Evolutionary conservation across 2,888 invertebrate genomes (phyloP), one percentile per base, ranked within the genome.

Genomic region (Heliconius ethilla): DNA sequence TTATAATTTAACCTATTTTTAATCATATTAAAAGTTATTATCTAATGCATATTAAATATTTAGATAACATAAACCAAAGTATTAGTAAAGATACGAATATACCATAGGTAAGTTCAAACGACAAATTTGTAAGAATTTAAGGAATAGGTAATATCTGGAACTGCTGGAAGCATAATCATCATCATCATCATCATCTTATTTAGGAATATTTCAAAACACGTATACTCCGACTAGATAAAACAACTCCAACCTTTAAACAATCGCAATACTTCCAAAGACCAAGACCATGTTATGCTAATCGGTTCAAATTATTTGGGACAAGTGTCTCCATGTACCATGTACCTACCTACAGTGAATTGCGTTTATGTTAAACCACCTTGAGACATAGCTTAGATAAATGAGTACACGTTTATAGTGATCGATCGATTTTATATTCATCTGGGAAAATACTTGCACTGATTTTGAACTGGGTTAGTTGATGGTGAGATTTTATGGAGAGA

Each of bases 211-310:
- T 33, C 59, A 9, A 59, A 29, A 63, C 37, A 74, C 7, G 40
- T 40, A 22, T 29, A 63, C 4, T 62, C 37, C 72, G 25, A 59
- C 40, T n/a, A 45, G 74, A 65, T 76, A 65, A 59, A 75, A 70
- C 40, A 70, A 27, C 55, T 22, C 6, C 74, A 66, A 79, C 65
- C 77, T 75, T 70, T 75, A 66, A 76, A 77, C 70, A 65, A 70
- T 77, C 33, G 70, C 77, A 27, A 75, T 63, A 67, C 73, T 27
- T 69, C 65, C 65, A 75, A 79, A 78, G 75, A 84, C 87, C 89
- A 79, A 78, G 75, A 84, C 87, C 89, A 79, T 83, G 90, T 90
- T 90, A 90, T 89, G 88, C 78, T 87, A 89, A 90, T 89, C 80
- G 76, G 78, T 69, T 74, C 84, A 83, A 84, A 84, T 84, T 85